phyloP scores from a whole-genome alignment of 1,140 invertebrate genomes.

The Muscidifurax raptorellus region DNA sequence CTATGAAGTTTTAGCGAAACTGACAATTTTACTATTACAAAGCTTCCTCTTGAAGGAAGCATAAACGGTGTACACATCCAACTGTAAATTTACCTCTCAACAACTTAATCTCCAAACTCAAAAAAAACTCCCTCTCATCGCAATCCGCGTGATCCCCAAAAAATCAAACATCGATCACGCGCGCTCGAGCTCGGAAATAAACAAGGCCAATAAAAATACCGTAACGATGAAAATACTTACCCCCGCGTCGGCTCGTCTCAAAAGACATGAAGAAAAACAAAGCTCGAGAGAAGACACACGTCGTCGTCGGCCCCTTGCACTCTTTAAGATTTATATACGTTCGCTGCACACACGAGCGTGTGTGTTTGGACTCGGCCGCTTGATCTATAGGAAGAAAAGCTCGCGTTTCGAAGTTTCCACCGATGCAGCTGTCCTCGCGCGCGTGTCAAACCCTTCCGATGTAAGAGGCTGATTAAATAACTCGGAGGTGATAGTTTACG shows the following conservation, averaged over 20 bases:
- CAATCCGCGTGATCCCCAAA: not conserved
- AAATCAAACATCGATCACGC: not conserved
- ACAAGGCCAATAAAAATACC: constrained; percentile 30
- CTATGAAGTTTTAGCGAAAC: too few relatives aligned
- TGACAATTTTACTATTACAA: too few relatives aligned
- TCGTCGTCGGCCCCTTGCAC: not conserved
- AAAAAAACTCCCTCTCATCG: too few relatives aligned
- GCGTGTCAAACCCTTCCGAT: not conserved
- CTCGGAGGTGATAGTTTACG: not conserved
- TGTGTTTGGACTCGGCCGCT: not conserved
- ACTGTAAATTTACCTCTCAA: too few relatives aligned
- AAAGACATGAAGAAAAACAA: not conserved
- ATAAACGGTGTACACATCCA: too few relatives aligned
- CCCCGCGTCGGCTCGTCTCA: not conserved
- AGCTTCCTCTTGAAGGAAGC: too few relatives aligned
- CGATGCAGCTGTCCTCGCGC: not conserved
- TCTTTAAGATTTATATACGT: not conserved
- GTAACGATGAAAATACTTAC: constrained; percentile 21
- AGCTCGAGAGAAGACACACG: not conserved
- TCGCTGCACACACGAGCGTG: not conserved
- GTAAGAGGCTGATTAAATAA: not conserved
- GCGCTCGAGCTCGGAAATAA: not conserved
- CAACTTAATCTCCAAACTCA: too few relatives aligned
- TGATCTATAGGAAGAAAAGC: constrained; percentile 2
- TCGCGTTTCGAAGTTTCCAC: not conserved